Percentiles rank a stretch among this genome's conserved stretches.
Evolutionary conservation across 2,797 vertebrate genomes (phyloP).

Genomic region (Propithecus deckenii): DNA sequence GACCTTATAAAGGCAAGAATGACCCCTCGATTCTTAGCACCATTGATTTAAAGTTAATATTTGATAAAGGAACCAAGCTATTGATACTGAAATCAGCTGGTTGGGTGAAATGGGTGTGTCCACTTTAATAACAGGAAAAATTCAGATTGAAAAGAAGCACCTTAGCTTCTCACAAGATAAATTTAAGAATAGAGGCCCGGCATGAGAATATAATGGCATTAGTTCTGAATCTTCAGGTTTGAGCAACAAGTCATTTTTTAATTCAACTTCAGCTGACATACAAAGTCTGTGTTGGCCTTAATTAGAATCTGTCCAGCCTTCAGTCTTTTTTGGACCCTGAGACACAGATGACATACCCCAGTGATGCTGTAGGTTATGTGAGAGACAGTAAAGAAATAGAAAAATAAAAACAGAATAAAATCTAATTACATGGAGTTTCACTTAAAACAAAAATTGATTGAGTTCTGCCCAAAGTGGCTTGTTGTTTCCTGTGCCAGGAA

Average conservation of each 20-base stretch:
- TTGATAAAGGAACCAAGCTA: background rate
- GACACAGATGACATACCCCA: background rate
- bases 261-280: background rate
- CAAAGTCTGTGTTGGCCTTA: background rate
- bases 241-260: background rate
- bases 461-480: conserved; percentile 78
- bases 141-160: background rate
- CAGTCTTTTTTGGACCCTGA: conserved; percentile 37
- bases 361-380: background rate
- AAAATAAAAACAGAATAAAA: conserved; percentile 69
- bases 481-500: conserved; percentile 87
- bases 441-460: conserved; percentile 84
- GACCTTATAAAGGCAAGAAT: conserved; percentile 15
- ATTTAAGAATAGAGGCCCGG: background rate
- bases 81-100: background rate
- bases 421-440: conserved; percentile 74
- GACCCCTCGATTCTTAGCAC: background rate
- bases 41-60: background rate
- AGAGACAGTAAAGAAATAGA: conserved; percentile 65
- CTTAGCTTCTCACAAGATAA: background rate
- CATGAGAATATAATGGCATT: background rate
- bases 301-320: background rate
- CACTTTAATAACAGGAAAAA: conserved; percentile 12
- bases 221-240: background rate
- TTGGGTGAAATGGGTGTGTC: background rate